Evolutionary conservation across 2,888 invertebrate genomes (phyloP).

Genomic region (Oxycera nigricornis): DNA sequence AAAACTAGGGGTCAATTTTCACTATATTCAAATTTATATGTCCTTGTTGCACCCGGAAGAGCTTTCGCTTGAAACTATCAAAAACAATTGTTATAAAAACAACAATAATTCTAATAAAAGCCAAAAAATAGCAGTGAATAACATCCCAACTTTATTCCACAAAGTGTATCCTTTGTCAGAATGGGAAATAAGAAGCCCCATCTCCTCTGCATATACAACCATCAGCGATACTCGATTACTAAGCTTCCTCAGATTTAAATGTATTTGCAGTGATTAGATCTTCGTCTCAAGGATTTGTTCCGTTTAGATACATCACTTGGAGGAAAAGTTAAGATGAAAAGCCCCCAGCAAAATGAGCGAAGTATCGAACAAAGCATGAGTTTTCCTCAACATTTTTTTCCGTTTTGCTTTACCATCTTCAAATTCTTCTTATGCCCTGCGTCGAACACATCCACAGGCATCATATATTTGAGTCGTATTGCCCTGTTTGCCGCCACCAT

Average conservation of each 20-base stretch:
- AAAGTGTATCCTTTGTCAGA: too few species aligned
- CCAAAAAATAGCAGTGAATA: not conserved
- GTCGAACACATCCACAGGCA: not conserved
- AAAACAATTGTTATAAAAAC: too few species aligned
- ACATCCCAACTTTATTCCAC: not conserved
- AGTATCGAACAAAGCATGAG: not conserved
- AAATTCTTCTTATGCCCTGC: not conserved
- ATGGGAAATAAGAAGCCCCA: too few species aligned
- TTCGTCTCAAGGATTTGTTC: constrained; percentile 15
- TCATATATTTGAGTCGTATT: too few species aligned
- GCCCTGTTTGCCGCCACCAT: not conserved
- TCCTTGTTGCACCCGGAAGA: too few species aligned
- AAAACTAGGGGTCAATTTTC: too few species aligned
- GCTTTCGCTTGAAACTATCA: too few species aligned
- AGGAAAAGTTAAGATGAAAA: not conserved
- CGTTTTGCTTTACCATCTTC: not conserved
- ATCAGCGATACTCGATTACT: too few species aligned
- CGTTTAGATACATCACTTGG: constrained; percentile 11
- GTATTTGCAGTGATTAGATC: constrained; percentile 44
- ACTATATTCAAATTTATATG: too few species aligned
- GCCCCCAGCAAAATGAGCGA: not conserved
- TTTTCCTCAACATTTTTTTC: not conserved
- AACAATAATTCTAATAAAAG: too few species aligned
- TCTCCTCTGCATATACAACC: too few species aligned
- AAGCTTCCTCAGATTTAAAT: constrained; percentile 45